A percentile compares a stretch with the other conserved stretches of the same genome.
Evolutionary conservation across 2,888 invertebrate species (phyloP).

Genomic region (Stramonita haemastoma): DNA sequence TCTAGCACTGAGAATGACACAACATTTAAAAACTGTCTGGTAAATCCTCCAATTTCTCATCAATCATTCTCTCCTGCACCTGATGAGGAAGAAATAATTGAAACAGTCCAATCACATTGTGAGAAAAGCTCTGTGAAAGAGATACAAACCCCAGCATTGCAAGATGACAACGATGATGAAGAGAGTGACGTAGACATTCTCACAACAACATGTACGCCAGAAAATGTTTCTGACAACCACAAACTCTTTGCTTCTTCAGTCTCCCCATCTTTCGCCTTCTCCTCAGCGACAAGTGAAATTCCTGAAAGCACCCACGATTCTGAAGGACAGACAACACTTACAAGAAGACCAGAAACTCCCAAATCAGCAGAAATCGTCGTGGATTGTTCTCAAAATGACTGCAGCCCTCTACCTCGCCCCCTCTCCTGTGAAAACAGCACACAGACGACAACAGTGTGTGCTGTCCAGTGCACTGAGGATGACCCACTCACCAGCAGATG

Average conservation of each 20-base stretch:
- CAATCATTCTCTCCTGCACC: not conserved
- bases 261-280: not conserved
- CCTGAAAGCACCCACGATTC: no score
- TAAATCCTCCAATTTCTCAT: not conserved
- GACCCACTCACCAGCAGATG: no score
- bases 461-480: no score
- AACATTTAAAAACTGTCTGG: not conserved
- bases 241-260: not conserved
- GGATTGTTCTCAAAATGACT: no score
- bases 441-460: no score
- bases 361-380: no score
- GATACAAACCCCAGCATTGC: not conserved
- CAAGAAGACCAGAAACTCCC: no score
- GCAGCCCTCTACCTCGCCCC: no score
- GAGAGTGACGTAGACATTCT: not conserved
- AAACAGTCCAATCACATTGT: not conserved
- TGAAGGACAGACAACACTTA: no score
- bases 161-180: not conserved
- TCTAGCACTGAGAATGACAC: not conserved
- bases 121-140: slow-evolving; percentile 1
- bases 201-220: not conserved
- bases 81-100: not conserved
- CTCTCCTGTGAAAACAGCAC: no score
- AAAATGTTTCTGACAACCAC: not conserved
- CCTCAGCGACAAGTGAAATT: not conserved